Base-by-base conservation (phyloP, 2,113 vertebrate species). In the Daubentonia madagascariensis region DNA sequence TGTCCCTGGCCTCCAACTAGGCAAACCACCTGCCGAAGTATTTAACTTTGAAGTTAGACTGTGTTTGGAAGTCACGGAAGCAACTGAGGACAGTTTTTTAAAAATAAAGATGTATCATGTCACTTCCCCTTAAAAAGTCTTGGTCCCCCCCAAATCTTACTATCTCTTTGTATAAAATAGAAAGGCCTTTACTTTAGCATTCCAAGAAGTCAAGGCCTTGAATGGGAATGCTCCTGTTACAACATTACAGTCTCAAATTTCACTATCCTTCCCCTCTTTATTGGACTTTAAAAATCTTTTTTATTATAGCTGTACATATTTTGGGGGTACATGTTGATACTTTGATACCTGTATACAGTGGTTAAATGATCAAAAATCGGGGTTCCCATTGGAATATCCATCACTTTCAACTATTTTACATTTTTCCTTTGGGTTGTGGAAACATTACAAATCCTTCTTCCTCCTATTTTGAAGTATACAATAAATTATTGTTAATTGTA, bases 171-270 rank as follows among this genome's bases (percentile, higher is more conserved):
- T 3, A 14, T 63, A 37, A 87, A 73, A 88, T 54, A 3, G 9
- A 90, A 48, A 32, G 18, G 22, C n/a, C 22, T 52, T 80, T 52
- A 45, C 6, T n/a, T n/a, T 75, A 16, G 50, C 18, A 54, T 50
- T 85, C n/a, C 28, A 48, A 52, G 30, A 12, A 80, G 6, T 23
- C 43, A 57, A 32, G 30, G 8, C 48, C 2, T 54, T 45, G 22
- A 48, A 23, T 14, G 9, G 8, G 4, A n/a, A 18, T 32, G 3
- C 7, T 32, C 5, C 11, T 70, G 30, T n/a, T 9, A 22, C 50
- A 3, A 28, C 2, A 7, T 50, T 0, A 0, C 5, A 35, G 2
- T 12, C 30, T 28, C 40, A 84, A 12, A 18, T 61, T 16, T 78
- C 1, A 22, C 6, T 61, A 0, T 18, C 5, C 3, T 78, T 65